Conservation (phyloP, 2,113 vertebrate genomes). For the Odocoileus virginianus region DNA sequence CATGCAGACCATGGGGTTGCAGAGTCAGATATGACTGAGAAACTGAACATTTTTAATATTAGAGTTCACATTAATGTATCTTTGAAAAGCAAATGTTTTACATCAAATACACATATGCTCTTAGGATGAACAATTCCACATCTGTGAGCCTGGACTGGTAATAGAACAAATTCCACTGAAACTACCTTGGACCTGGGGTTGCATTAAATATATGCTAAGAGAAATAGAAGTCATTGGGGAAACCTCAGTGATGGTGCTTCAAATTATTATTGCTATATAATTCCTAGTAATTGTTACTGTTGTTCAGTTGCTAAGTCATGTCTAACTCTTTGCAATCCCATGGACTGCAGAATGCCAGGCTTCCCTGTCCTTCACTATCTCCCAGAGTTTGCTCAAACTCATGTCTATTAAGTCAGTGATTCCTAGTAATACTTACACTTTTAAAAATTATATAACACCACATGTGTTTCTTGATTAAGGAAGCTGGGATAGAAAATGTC, state of each 20-base stretch:
- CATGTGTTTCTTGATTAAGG: not conserved
- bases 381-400: not conserved
- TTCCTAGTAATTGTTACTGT: not conserved
- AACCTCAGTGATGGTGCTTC: not conserved
- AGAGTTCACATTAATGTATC: not conserved
- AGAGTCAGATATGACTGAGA: not conserved
- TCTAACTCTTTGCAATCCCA: not conserved
- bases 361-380: not conserved
- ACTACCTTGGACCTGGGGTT: not conserved
- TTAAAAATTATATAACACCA: not conserved
- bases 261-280: not conserved
- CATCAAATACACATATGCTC: not conserved
- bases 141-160: not conserved
- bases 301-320: not conserved
- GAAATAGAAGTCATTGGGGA: not conserved
- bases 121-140: not conserved
- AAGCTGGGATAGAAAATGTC: constrained; percentile 2
- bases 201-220: constrained; percentile 25
- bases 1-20: not conserved
- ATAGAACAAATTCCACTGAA: not conserved
- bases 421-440: not conserved
- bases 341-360: not conserved
- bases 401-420: not conserved
- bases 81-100: not conserved
- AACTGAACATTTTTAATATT: not conserved